Base-by-base conservation (phyloP, 2,888 invertebrate species). In the Cristatella mucedo region DNA sequence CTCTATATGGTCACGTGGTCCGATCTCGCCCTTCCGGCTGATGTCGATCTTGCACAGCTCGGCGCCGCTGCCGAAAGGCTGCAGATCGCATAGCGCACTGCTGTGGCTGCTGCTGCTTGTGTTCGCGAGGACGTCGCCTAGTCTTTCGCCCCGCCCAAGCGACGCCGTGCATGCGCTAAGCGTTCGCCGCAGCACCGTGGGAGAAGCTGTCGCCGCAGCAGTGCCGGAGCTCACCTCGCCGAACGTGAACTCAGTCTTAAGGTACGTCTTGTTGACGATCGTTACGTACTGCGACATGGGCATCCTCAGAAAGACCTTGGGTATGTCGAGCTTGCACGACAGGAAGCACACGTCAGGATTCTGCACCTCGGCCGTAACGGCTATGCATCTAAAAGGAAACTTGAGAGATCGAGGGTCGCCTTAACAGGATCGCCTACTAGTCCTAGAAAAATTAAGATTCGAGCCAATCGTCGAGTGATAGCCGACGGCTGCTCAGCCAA, bases 221-320 rank as follows among this genome's bases (percentile, higher is more conserved):
- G n/a, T 7, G 26, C n/a, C 26, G 16, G 16, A 15, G 16, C 29
- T 42, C 51, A 59, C 52, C 43, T 47, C 26, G 5, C 41, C 39
- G 57, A 58, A 61, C 24, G 53, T 42, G 47, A 54, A 64, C 15
- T 41, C 42, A 20, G 61, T 52, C 1, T 51, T 46, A n/a, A 64
- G 46, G 4, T 56, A 48, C 4, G 61, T 59, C 46, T 62, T 56
- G 47, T 63, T 64, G 44, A 54, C 44, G 11, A 64, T 48, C 11
- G 47, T 48, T 18, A 57, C 56, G 11, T 47, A 48, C 37, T 53
- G 53, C 29, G 44, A 41, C 21, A 51, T 48, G 4, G 58, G 54
- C 4, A 61, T 59, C 20, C 50, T 53, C 9, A 57, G 43, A 45
- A 56, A 64, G 4, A 62, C 57, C 26, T 54, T 53, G 2, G 50